Evolutionary conservation across 2,888 invertebrate species (phyloP), one percentile per base, ranked within the genome.

Genomic region (Xestia sexstrigata): DNA sequence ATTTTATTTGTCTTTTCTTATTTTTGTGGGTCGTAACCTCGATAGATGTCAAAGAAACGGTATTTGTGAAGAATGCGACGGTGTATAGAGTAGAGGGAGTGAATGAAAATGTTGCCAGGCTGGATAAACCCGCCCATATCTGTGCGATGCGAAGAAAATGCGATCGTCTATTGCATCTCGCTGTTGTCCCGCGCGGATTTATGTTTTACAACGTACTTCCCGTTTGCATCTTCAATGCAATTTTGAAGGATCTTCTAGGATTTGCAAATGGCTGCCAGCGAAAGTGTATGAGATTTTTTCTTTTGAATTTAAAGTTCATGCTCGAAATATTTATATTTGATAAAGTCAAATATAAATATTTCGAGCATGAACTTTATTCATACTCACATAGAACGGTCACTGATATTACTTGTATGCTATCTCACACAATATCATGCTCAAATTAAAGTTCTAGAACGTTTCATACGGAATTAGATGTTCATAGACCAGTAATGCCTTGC

Each of bases 1-100:
- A 89, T 89, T 91, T 89, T 89, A 90, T 90, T 91, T 90, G 88
- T 88, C 82, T 80, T 87, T 87, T 89, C 88, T 87, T 90, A 89
- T 91, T 84, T 83, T 88, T 89, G 87, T 89, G 81, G 84, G 77
- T 79, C 87, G 85, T 76, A 85, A 85, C 77, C 79, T 82, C 81
- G 78, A 82, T 84, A 76, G 80, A 83, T 81, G 83, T 85, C 88
- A 85, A 89, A 88, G 81, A 83, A 87, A 81, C 62, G 66, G 76
- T 82, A 85, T 82, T 85, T 88, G 80, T 79, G 71, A 74, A 79
- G 78, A 86, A 81, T 84, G 58, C 15, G 26, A 74, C 70, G 74
- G 55, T 72, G 67, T 67, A 76, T 5, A 65, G 39, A 65, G 76
- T 81, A 68, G 58, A 65, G 39, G 35, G 67, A 82, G 55, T 62